These are phyloP conservation scores for Clunio marinus DNA, from an alignment of 2,888 invertebrate species.

Conservation along the genomic window DNA sequence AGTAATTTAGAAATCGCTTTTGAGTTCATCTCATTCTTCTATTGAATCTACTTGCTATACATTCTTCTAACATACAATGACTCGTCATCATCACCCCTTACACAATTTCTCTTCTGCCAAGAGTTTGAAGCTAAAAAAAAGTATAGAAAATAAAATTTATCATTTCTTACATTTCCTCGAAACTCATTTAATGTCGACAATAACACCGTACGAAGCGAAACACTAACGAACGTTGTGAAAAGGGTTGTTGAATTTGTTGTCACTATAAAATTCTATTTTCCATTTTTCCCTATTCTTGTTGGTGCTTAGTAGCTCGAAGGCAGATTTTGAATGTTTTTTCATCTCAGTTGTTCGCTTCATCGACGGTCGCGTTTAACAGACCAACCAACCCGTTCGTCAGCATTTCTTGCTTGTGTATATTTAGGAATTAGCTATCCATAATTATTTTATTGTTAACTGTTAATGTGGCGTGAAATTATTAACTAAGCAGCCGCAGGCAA, in stretches of 20 bases:
- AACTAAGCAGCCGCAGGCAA: conserved; percentile 10
- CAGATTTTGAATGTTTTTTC: conserved; percentile 17
- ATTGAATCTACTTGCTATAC: conserved; percentile 16
- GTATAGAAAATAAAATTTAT: conserved; percentile 19
- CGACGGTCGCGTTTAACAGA: too few relatives aligned
- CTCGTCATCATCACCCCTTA: too few relatives aligned
- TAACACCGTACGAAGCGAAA: neutral
- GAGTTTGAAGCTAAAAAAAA: too few relatives aligned
- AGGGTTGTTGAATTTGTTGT: conserved; percentile 36
- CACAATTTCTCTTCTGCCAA: too few relatives aligned
- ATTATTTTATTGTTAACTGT: conserved; percentile 39
- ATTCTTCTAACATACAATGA: neutral
- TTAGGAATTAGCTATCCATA: conserved; percentile 40
- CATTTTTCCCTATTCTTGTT: neutral
- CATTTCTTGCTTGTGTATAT: conserved; percentile 11
- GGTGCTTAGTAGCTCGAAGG: conserved; percentile 14
- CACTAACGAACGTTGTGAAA: neutral
- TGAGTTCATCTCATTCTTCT: too few relatives aligned
- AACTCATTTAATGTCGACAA: neutral
- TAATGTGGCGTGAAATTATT: conserved; percentile 40
- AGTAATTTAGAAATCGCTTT: too few relatives aligned
- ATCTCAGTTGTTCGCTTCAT: neutral
- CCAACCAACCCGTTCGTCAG: conserved; percentile 1
- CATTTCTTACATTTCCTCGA: conserved; percentile 33
- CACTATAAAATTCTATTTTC: conserved; percentile 30